A percentile compares a stretch with the other conserved stretches of the same genome.
phyloP scores from a whole-genome alignment of 2,113 vertebrate species.

The Silurus asotus region DNA sequence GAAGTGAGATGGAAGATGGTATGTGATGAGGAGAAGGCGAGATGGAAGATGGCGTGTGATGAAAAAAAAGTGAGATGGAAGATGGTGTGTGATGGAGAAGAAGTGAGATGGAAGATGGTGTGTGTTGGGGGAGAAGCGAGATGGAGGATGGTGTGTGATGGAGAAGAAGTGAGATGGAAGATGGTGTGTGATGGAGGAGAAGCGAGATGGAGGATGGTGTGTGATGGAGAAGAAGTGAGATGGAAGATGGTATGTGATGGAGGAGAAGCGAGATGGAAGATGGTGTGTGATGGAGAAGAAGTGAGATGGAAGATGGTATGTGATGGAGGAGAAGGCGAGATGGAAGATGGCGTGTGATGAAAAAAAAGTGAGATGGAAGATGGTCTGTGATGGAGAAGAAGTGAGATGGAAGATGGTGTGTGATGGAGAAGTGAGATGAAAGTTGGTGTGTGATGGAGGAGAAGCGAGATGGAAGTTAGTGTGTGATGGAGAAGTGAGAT shows the following conservation, averaged over 20 bases:
- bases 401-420: background rate
- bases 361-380: background rate
- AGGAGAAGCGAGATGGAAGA: background rate
- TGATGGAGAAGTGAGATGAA: background rate
- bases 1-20: background rate
- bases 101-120: background rate
- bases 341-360: background rate
- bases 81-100: background rate
- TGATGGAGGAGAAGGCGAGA: background rate
- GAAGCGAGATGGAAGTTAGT: background rate
- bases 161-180: background rate
- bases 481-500: background rate
- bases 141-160: background rate
- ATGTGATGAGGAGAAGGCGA: background rate
- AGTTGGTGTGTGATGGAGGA: background rate
- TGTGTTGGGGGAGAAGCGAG: constrained; percentile 30
- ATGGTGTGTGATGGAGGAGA: background rate
- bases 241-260: background rate
- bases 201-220: background rate
- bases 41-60: accelerated
- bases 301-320: background rate
- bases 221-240: background rate
- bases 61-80: background rate
- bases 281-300: background rate
- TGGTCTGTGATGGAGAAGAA: background rate